Percentiles rank a stretch among this genome's conserved stretches.
Evolutionary conservation across 1,140 invertebrate species (phyloP).

Genomic region (Scylla paramamosain): DNA sequence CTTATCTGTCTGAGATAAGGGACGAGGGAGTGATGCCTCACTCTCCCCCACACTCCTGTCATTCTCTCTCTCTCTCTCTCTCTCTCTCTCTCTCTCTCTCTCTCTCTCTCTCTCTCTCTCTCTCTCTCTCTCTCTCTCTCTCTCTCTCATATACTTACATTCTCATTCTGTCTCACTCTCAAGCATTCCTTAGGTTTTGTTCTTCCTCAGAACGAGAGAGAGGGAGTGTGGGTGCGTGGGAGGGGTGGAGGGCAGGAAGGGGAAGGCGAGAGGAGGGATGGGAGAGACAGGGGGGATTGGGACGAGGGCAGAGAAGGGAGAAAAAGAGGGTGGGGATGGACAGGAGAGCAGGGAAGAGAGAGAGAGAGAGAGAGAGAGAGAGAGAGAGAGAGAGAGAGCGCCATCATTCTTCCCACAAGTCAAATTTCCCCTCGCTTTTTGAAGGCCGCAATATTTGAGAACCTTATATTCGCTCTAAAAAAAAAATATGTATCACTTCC

Average conservation of each 20-base stretch:
- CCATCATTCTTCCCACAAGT: too few relatives aligned
- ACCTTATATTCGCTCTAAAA: too few relatives aligned
- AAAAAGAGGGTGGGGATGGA: neutral
- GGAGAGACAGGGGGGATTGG: neutral
- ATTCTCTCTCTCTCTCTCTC: neutral
- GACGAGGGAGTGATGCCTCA: too few relatives aligned
- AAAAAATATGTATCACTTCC: too few relatives aligned
- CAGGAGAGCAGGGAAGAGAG: neutral
- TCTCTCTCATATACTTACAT: neutral
- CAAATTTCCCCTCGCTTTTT: too few relatives aligned
- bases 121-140: neutral
- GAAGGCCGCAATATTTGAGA: too few relatives aligned
- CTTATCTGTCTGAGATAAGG: too few relatives aligned
- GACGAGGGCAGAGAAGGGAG: neutral
- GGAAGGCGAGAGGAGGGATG: neutral
- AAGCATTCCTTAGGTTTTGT: neutral
- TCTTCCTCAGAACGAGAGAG: neutral
- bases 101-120: neutral
- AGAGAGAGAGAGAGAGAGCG: neutral
- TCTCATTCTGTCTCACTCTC: neutral
- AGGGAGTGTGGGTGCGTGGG: neutral
- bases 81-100: neutral
- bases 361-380: neutral
- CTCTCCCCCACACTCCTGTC: neutral
- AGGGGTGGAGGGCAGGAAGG: neutral